Base-by-base conservation (phyloP, 2,113 vertebrate genomes). In the Mus spicilegus region DNA sequence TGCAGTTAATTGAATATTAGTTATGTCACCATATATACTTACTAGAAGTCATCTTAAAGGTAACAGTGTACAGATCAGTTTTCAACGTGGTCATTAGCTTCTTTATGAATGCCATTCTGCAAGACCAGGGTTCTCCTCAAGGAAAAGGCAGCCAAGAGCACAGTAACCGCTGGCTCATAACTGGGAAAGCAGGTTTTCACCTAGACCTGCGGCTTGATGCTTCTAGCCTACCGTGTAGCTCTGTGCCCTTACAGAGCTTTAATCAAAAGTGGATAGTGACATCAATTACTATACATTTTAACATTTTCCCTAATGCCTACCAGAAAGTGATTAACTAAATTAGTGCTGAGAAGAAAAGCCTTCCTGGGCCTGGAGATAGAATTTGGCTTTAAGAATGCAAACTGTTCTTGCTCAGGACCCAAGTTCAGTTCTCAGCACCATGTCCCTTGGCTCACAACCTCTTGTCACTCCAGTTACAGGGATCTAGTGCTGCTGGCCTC, bases 261-360 rank as follows among this genome's bases (percentile, higher is more conserved):
- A 54, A 75, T 78, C n/a, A 58, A 69, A 65, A 89, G 56, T 76
- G 22, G 14, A 54, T 58, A 42, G 28, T 70, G 82, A 65, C 30
- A 33, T 13, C 51, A 19, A 49, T 36, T 2, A 85, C 19, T 33
- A 49, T 3, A 65, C 19, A 80, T 86, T 58, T 65, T 73, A 72
- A 61, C 42, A 30, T 80, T 92, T 91, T 90, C 49, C 84, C 39
- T n/a, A 80, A 58, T 61, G 56, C 24, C 46, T 61, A 24, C 36
- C 86, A 49, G 77, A n/a, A 93, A 92, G 82, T 56, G 82, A 90
- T 30, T 94, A 85, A 73, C 54, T 56, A 70, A 84, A 85, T 11
- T 90, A 70, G 67, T 28, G 87, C 20, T 91, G 63, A 11, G 70
- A 7, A 42, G 39, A n/a, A 36, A 28, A 17, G 36, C 36, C 14